Base-by-base conservation (phyloP, 1,140 invertebrate genomes). In the Zaprionus gabonicus region DNA sequence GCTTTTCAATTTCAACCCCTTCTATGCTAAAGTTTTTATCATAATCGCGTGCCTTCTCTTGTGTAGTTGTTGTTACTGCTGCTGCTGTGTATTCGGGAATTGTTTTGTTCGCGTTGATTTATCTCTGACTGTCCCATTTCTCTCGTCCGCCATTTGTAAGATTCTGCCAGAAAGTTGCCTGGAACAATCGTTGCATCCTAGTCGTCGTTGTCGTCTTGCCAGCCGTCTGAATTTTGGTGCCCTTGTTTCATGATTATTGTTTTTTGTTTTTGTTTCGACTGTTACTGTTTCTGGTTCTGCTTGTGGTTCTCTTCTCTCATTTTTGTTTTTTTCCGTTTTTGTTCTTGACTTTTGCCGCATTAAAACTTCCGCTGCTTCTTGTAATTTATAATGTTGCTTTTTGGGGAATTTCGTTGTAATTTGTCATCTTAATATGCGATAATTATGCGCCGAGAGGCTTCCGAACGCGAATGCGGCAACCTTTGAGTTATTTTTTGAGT, bases 281-380 rank as follows among this genome's bases (percentile, higher is more conserved):
- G n/a, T 7, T 46, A 9, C n/a, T 51, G 57, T 74, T 70, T 71
- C 20, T 49, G 46, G 73, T 59, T 53, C 73, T 77, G 72, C 68
- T 70, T 68, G 7, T 23, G 46, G 73, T 63, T 55, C 74, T 53
- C 27, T 41, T 59, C 20, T 46, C 31, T 31, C 20, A 20, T 31
- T 4, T 56, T 57, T 20, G 57, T 44, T 5, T 60, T 49, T 66
- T 72, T 68, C 71, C 65, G 71, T 90, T 84, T 84, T 82, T 80
- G 76, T 71, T 77, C 82, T 88, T 90, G 76, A 82, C 86, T 82
- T 90, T 88, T 90, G 81, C 81, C 85, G 85, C 85, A 90, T 82
- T 90, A 90, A 85, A 90, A 90, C 85, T 90, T 90, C 85, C 85
- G 85, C 63, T 86, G 57, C 72, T 85, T 82, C 82, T 90, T 85